phyloP scores from a whole-genome alignment of 2,888 invertebrate genomes.

The Agonopterix alstromeriana region DNA sequence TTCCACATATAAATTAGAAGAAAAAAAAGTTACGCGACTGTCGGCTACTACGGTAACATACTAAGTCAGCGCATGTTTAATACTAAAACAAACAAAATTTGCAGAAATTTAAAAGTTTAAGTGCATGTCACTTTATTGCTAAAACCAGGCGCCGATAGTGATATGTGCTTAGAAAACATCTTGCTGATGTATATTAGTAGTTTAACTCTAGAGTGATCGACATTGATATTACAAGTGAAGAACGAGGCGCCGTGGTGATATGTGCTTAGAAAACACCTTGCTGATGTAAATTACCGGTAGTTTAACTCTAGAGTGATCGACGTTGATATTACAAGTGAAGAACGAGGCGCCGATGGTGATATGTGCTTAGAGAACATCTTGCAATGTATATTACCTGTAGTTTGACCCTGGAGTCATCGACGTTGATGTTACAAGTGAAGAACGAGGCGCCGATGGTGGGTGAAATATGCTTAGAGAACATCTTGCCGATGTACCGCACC shows the following conservation, averaged over 20 bases:
- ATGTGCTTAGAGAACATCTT: too few species aligned
- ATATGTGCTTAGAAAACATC: too few species aligned
- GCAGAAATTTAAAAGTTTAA: too few species aligned
- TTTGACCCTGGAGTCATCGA: constrained; percentile 83
- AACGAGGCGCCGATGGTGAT: too few species aligned
- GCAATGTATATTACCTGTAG: constrained; percentile 77
- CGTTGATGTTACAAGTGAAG: constrained; percentile 88
- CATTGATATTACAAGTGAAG: constrained; percentile 88
- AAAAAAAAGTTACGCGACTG: too few species aligned
- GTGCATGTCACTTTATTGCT: too few species aligned
- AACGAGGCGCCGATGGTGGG: constrained; percentile 95
- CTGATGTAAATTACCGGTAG: constrained; percentile 90
- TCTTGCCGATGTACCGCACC: constrained; percentile 86
- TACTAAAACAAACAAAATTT: too few species aligned
- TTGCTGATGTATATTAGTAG: constrained; percentile 61
- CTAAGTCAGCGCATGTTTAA: too few species aligned
- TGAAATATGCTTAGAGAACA: constrained; percentile 83
- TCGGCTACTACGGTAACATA: too few species aligned
- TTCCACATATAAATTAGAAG: too few species aligned
- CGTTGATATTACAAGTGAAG: constrained; percentile 82
- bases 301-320: constrained; percentile 83
- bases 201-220: constrained; percentile 83
- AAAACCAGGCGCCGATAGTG: too few species aligned
- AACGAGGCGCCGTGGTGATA: constrained; percentile 91
- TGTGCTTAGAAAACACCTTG: constrained; percentile 84